phyloP scores from a whole-genome alignment of 1,140 invertebrate species.

The Chionoecetes opilio region DNA sequence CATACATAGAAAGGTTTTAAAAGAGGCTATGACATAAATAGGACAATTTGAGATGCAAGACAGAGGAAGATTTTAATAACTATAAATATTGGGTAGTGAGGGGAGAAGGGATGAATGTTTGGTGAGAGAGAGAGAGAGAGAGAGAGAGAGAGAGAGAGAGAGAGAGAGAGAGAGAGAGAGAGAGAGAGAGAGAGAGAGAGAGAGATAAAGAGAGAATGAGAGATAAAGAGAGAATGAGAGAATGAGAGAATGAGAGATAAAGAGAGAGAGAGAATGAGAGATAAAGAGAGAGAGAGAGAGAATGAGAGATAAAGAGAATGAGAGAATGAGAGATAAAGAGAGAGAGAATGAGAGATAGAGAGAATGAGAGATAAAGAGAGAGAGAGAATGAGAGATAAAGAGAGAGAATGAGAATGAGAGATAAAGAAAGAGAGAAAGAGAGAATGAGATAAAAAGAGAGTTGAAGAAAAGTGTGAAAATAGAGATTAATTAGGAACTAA shows the following conservation, averaged over 20 bases:
- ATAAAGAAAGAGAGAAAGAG: not conserved
- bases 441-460: not conserved
- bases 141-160: not conserved
- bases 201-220: not conserved
- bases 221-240: not conserved
- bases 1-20: too few species aligned
- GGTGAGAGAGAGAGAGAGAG: too few species aligned
- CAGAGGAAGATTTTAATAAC: too few species aligned
- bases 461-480: too few species aligned
- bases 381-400: too few species aligned
- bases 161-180: not conserved
- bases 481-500: too few species aligned
- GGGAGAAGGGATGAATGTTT: too few species aligned
- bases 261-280: not conserved
- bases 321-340: not conserved
- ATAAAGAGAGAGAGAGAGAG: not conserved
- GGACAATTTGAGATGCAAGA: too few species aligned
- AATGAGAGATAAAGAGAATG: not conserved
- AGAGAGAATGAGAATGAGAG: not conserved
- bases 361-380: not conserved
- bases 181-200: conserved; percentile 12
- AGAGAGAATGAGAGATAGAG: not conserved
- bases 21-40: too few species aligned
- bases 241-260: not conserved
- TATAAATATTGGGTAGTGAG: too few species aligned